These are phyloP conservation scores for Pyrgus malvae DNA, from an alignment of 2,888 invertebrate species.

Conservation along the genomic window DNA sequence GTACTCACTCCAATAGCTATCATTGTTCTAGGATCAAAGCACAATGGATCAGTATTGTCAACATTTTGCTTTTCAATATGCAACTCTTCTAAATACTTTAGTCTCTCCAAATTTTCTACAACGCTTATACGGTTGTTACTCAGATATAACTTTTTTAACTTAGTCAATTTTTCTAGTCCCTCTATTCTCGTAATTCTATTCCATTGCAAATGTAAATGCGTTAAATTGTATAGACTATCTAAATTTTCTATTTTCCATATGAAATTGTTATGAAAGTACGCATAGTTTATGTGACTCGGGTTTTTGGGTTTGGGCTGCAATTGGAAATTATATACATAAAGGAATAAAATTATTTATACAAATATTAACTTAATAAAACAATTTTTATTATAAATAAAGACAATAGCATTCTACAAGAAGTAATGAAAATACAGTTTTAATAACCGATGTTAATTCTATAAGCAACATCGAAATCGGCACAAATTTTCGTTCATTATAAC, in stretches of 20 bases:
- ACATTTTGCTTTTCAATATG: conserved; percentile 86
- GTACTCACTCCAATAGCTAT: conserved; percentile 80
- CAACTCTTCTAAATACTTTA: conserved; percentile 83
- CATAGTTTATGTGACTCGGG: conserved; percentile 76
- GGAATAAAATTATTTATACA: too few relatives aligned
- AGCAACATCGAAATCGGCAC: too few relatives aligned
- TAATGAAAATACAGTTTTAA: too few relatives aligned
- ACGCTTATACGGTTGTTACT: conserved; percentile 86
- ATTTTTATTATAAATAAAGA: too few relatives aligned
- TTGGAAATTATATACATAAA: neutral
- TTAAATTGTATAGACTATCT: conserved; percentile 83
- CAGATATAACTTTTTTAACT: conserved; percentile 89
- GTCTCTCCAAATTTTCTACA: conserved; percentile 85
- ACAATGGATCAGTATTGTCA: conserved; percentile 78
- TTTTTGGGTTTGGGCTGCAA: conserved; percentile 62
- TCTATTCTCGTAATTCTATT: conserved; percentile 88
- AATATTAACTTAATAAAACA: too few relatives aligned
- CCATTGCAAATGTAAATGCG: conserved; percentile 88
- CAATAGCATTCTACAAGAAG: too few relatives aligned
- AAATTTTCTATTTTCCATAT: conserved; percentile 89
- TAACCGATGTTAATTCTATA: too few relatives aligned
- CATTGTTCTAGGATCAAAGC: conserved; percentile 85
- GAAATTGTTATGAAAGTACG: conserved; percentile 91
- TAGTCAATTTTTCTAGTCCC: conserved; percentile 82
- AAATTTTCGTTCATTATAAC: too few relatives aligned